Conservation (phyloP, 2,113 vertebrate genomes). For the Corapipo altera region DNA sequence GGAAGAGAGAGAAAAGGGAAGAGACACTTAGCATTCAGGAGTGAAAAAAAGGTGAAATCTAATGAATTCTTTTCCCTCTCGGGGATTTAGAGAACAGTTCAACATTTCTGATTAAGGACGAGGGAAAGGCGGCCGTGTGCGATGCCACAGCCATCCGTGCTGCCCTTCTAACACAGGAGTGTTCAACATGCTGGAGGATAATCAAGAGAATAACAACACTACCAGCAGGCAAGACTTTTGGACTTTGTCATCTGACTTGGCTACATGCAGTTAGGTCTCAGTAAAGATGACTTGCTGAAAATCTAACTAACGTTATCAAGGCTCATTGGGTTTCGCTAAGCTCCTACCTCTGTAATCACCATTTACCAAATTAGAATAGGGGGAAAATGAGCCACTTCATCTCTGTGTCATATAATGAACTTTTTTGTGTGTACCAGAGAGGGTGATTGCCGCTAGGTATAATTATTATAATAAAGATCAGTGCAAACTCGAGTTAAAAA, state of each 20-base stretch:
- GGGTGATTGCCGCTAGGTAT: conserved; percentile 36
- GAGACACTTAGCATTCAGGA: conserved; percentile 11
- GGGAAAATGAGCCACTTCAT: conserved; percentile 62
- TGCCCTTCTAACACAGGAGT: conserved; percentile 16
- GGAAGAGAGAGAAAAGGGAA: neutral
- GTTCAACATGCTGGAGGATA: neutral
- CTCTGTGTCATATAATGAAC: conserved; percentile 60
- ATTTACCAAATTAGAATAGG: conserved; percentile 60
- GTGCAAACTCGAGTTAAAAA: conserved; percentile 46
- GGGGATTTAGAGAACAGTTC: neutral
- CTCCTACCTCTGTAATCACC: conserved; percentile 65
- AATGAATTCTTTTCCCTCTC: neutral
- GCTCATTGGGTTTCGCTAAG: conserved; percentile 53
- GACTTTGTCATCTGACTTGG: conserved; percentile 27
- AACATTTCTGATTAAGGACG: conserved; percentile 46
- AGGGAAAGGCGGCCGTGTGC: neutral
- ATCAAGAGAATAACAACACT: conserved; percentile 45
- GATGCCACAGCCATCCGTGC: neutral
- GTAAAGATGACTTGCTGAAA: conserved; percentile 61
- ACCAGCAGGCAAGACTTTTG: conserved; percentile 33
- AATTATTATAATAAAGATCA: conserved; percentile 65
- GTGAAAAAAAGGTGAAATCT: neutral
- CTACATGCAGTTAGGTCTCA: conserved; percentile 39
- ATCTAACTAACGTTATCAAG: conserved; percentile 50
- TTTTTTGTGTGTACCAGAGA: conserved; percentile 51